A percentile compares a stretch with the other conserved stretches of the same genome.
These are phyloP conservation scores for Indicator indicator DNA, from an alignment of 2,113 vertebrate species.

Conservation along the genomic window DNA sequence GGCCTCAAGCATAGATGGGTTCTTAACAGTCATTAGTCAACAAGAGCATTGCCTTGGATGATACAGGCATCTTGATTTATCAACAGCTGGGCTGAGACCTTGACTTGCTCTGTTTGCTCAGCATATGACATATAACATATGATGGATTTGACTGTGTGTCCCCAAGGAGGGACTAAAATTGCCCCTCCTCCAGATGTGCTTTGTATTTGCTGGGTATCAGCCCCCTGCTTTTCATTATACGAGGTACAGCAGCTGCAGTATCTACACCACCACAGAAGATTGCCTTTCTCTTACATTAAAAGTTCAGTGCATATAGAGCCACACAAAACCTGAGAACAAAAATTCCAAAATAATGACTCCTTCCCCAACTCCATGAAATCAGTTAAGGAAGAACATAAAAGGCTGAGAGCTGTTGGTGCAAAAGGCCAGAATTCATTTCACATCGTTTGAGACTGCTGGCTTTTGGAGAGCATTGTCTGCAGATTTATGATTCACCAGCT, in stretches of 20 bases:
- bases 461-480: background rate
- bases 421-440: background rate
- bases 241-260: background rate
- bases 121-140: background rate
- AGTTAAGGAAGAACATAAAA: constrained; percentile 11
- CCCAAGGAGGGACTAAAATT: background rate
- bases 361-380: background rate
- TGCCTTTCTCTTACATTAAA: background rate
- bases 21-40: background rate
- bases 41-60: background rate
- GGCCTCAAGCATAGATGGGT: background rate
- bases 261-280: background rate
- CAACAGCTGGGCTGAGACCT: background rate
- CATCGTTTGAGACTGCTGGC: background rate
- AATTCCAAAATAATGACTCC: background rate
- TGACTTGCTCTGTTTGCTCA: background rate
- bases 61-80: background rate
- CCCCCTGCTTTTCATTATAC: background rate
- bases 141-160: background rate
- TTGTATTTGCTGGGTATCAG: background rate
- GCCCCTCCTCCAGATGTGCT: background rate
- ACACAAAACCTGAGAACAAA: background rate
- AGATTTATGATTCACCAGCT: constrained; percentile 50
- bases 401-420: background rate
- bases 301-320: background rate